Evolutionary conservation across 1,140 invertebrate genomes (phyloP).

Genomic region (Spodoptera litura): DNA sequence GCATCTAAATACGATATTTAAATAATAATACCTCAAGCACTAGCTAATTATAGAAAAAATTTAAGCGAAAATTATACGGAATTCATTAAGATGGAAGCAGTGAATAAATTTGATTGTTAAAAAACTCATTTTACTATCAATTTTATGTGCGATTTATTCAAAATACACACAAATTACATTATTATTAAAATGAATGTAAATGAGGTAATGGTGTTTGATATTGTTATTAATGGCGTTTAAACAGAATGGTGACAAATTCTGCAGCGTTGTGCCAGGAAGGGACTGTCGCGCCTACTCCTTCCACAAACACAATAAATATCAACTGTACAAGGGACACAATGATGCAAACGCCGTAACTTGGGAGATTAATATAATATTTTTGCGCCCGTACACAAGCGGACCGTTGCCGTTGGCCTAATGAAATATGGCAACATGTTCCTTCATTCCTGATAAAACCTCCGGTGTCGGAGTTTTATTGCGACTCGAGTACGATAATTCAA

Average conservation of each 20-base stretch:
- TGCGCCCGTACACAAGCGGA: constrained; percentile 69
- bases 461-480: constrained; percentile 77
- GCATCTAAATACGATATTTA: constrained; percentile 13
- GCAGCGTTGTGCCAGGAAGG: constrained; percentile 52
- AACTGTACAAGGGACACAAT: constrained; percentile 67
- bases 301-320: constrained; percentile 69
- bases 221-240: constrained; percentile 57
- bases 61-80: constrained; percentile 39
- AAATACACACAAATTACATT: constrained; percentile 33
- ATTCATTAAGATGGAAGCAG: constrained; percentile 35
- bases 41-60: constrained; percentile 9
- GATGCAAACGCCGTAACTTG: constrained; percentile 66
- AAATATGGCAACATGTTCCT: constrained; percentile 79
- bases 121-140: constrained; percentile 40
- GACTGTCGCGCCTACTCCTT: constrained; percentile 63
- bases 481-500: constrained; percentile 74
- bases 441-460: constrained; percentile 77
- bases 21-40: neutral
- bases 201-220: constrained; percentile 49
- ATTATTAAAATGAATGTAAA: constrained; percentile 41
- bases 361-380: constrained; percentile 81
- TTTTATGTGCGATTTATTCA: constrained; percentile 40
- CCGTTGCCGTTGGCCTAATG: constrained; percentile 69
- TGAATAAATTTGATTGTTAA: constrained; percentile 29
- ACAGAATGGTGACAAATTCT: constrained; percentile 57